phyloP scores from a whole-genome alignment of 1,140 invertebrate species.

The Amphibalanus amphitrite region DNA sequence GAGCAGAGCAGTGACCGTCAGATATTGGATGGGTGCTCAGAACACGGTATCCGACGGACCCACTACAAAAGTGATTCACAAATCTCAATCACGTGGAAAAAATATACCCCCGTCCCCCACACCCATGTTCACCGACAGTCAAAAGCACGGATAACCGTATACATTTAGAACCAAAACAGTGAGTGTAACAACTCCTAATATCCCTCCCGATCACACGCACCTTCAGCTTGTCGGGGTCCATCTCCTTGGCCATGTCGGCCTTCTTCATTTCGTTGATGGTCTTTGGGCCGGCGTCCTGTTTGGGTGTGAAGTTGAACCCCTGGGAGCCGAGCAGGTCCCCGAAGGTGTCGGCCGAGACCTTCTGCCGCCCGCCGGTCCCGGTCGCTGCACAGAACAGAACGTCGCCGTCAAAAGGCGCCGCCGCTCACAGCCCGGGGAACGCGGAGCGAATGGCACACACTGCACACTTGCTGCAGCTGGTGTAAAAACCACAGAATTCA shows the following conservation, averaged over 20 bases:
- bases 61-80: conserved; percentile 7
- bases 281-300: conserved; percentile 51
- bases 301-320: conserved; percentile 49
- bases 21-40: not conserved
- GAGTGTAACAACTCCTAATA: not conserved
- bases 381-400: no score
- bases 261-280: conserved; percentile 88
- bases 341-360: conserved; percentile 51
- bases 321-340: conserved; percentile 76
- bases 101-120: not conserved
- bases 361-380: not conserved
- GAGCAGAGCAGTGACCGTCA: conserved; percentile 13
- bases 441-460: no score
- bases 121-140: conserved; percentile 4
- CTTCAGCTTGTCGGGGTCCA: conserved; percentile 81
- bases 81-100: not conserved
- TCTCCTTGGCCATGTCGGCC: conserved; percentile 61
- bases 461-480: no score
- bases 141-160: not conserved
- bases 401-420: no score
- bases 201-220: conserved; percentile 41
- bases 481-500: no score
- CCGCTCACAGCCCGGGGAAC: no score
- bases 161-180: not conserved
- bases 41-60: not conserved